Base-by-base conservation (phyloP, 2,113 vertebrate species). In the Lamprotornis superbus region DNA sequence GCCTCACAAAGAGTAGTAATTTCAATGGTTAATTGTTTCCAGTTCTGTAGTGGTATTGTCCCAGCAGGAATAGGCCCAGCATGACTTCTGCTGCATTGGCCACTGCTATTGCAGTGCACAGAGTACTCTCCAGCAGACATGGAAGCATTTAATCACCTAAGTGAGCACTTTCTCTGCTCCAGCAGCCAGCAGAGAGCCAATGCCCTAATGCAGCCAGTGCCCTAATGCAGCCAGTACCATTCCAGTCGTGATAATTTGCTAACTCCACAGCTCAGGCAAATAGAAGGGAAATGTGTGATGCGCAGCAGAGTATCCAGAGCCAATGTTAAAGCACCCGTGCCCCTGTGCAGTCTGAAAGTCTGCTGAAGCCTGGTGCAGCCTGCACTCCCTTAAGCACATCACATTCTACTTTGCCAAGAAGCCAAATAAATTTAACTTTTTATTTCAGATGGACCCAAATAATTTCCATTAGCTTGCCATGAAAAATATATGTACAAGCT, bases 111-210 rank as follows among this genome's bases (percentile, higher is more conserved):
- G 1, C 76, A 35, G 90, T 0, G 0, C 52, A n/a, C 64, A 87
- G 84, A 84, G 83, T 85, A 33, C 83, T 95, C 83, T 74, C 81
- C 89, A 73, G 84, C 47, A 75, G 90, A 79, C 2, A 1, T 39
- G 65, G 96, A 95, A 91, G 77, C 67, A 53, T 93, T 97, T 94
- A 95, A 93, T 93, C 92, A 93, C 92, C 68, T 80, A 49, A 87
- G 94, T 1, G 15, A 95, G 92, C 65, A 46, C 73, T 92, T 92
- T 90, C 92, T 73, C 55, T 23, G 30, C 81, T 94, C 85, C 68
- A 64, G 13, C 87, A 93, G 92, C 14, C 93, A 92, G 93, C 81
- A 78, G 49, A 95, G 92, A 94, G 78, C 95, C 87, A 95, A 9
- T 70, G 39, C 50, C 76, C 61, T 85, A 60, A 49, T 57, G 83